Evolutionary conservation across 2,113 vertebrate species (phyloP).

Genomic region (Mastomys natalensis): DNA sequence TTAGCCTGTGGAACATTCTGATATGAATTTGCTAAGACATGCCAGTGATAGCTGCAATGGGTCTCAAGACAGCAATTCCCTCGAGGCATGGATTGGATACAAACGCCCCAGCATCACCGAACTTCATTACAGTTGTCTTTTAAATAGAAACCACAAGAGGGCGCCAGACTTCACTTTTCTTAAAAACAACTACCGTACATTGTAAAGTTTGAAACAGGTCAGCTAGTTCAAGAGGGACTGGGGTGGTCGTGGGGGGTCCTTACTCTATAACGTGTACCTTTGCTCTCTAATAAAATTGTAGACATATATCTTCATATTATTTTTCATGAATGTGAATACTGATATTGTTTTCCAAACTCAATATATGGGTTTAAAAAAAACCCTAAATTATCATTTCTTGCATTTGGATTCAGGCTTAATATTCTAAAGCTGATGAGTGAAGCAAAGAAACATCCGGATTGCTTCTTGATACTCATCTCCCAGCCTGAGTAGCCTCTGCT

Average conservation of each 20-base stretch:
- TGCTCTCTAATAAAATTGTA: background rate
- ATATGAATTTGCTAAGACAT: background rate
- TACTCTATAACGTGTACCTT: background rate
- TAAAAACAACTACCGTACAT: background rate
- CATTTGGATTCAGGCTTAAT: background rate
- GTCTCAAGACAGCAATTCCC: background rate
- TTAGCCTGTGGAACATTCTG: background rate
- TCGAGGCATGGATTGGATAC: background rate
- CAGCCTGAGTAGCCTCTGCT: background rate
- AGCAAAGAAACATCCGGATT: background rate
- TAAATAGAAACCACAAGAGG: conserved; percentile 78
- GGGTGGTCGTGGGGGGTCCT: too few relatives aligned
- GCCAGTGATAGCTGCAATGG: background rate
- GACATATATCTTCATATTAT: background rate
- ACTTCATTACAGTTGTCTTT: background rate
- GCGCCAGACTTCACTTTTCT: conserved; percentile 75
- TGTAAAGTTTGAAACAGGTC: background rate
- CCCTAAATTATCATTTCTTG: background rate
- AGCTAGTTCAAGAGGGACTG: background rate
- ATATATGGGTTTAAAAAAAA: background rate
- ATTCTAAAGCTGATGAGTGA: background rate
- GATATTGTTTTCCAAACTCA: conserved; percentile 9
- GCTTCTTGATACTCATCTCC: background rate
- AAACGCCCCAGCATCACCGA: background rate
- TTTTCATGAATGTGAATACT: background rate